Base-by-base conservation (phyloP, 2,113 vertebrate species). In the Burhinus bistriatus region DNA sequence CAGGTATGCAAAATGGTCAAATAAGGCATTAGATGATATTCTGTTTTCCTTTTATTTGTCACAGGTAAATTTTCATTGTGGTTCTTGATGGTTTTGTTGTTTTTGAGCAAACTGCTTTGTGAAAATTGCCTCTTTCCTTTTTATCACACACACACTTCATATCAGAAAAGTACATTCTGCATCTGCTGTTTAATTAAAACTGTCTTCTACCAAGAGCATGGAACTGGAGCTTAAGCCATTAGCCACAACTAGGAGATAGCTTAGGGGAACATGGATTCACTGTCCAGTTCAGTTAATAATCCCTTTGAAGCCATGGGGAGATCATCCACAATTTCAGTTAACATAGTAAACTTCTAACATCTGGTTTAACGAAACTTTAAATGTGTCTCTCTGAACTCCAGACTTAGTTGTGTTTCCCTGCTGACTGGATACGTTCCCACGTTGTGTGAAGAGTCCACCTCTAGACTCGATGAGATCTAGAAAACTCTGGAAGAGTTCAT, bases 351-450 rank as follows among this genome's bases (percentile, higher is more conserved):
- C 18, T 3, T 64, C 15, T 30, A 72, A 76, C 26, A 72, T 61
- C 58, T 49, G 47, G 11, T 87, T 91, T 64, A 84, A 84, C 29
- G 71, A 75, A 89, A 55, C 4, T 44, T 85, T 38, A 52, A 58
- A 52, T 14, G 6, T 26, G 9, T 42, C 17, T 82, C 2, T 68
- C 1, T 75, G 78, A 68, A 59, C 21, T 59, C 32, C 38, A 57
- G 49, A 44, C n/a, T 18, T 47, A 71, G 14, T 15, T 40, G 20
- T 71, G 52, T 44, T 83, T 87, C n/a, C 55, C 32, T 81, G 70
- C 78, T 51, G 22, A 42, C 19, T 54, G 21, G 9, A 42, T 58
- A 13, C 0, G 0, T 82, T 89, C 30, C 40, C 30, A 25, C 4
- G 3, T 14, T 61, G 34, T 66, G 16, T 40, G 27, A 66, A 38